Percentiles rank a stretch among this genome's conserved stretches.
phyloP scores from a whole-genome alignment of 2,113 vertebrate genomes.

The Colius striatus region DNA sequence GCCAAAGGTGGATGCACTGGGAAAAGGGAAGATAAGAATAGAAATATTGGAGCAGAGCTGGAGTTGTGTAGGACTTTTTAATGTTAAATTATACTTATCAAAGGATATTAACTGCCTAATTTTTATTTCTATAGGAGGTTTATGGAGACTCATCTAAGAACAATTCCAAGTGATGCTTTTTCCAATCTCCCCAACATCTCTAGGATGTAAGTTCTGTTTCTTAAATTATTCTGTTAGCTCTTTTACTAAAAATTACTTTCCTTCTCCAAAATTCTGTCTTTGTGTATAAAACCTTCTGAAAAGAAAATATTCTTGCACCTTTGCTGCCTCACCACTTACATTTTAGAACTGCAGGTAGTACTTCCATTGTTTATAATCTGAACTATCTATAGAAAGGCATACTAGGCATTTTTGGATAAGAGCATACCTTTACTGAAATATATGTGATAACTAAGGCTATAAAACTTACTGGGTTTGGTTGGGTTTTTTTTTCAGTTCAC shows the following conservation, averaged over 20 bases:
- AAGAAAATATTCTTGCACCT: background rate
- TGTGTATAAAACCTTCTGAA: background rate
- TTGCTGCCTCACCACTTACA: background rate
- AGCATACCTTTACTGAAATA: background rate
- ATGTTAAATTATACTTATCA: background rate
- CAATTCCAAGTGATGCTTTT: constrained; percentile 85
- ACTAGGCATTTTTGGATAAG: background rate
- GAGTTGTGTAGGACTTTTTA: background rate
- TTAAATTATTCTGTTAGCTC: background rate
- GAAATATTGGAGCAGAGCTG: background rate
- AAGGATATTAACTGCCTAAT: constrained; percentile 16
- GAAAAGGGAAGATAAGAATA: background rate
- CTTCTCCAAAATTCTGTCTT: background rate
- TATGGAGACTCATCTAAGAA: constrained; percentile 87
- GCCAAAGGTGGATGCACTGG: background rate
- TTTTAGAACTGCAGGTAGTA: background rate
- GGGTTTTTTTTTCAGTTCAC: background rate
- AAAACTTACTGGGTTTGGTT: background rate
- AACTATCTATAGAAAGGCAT: background rate
- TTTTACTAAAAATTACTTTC: background rate
- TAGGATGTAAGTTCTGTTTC: constrained; percentile 88
- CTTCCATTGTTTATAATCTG: background rate
- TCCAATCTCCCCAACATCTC: constrained; percentile 91
- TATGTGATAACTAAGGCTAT: background rate
- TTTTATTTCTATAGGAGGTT: constrained; percentile 83